These are phyloP conservation scores for Sarcophaga carnaria DNA, from an alignment of 2,888 invertebrate species.

Conservation along the genomic window DNA sequence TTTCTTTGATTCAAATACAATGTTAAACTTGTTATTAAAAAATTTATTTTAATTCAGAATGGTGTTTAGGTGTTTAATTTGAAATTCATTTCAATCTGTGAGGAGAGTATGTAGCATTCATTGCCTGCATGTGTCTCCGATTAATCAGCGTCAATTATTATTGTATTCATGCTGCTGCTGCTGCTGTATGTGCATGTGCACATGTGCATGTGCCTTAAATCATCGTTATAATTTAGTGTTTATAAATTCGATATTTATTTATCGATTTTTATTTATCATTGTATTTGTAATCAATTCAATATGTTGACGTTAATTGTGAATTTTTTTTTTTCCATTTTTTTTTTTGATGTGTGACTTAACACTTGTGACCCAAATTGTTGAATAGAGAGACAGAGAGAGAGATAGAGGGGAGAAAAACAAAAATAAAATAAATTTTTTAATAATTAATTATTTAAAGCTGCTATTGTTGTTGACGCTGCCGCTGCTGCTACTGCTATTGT, in stretches of 20 bases:
- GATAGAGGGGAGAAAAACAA: not conserved
- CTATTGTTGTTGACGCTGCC: no score
- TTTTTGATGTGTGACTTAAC: not conserved
- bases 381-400: no score
- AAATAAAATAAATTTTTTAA: not conserved
- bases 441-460: not conserved
- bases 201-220: constrained; percentile 29
- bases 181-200: no score
- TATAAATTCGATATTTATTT: not conserved
- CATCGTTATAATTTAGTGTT: constrained; percentile 18
- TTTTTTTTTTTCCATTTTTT: not conserved
- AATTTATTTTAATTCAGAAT: no score
- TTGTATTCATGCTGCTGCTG: constrained; percentile 35
- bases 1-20: no score
- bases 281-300: constrained; percentile 5
- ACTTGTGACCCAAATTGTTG: not conserved
- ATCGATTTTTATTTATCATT: not conserved
- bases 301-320: not conserved
- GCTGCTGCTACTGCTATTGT: no score
- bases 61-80: no score
- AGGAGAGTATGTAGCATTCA: no score
- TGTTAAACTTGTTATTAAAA: no score
- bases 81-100: constrained; percentile 14
- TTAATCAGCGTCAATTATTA: constrained; percentile 67
- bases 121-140: constrained; percentile 51